phyloP scores from a whole-genome alignment of 2,113 vertebrate species.

The Mungos mungo region DNA sequence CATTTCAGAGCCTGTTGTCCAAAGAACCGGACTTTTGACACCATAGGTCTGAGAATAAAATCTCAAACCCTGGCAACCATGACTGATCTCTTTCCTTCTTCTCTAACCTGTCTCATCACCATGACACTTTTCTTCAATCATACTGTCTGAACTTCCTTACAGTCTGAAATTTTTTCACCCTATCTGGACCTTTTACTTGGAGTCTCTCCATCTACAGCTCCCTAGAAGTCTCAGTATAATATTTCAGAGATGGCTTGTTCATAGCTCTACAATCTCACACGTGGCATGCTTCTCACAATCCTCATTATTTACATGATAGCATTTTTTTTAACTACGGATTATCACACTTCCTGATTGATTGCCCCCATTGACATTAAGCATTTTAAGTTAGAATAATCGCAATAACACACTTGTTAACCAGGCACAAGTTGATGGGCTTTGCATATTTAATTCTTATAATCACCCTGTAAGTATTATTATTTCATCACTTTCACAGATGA shows the following conservation, averaged over 20 bases:
- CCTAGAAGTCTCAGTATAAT: not conserved
- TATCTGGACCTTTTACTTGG: not conserved
- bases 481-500: not conserved
- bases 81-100: not conserved
- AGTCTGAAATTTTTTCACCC: not conserved
- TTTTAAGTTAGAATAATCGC: not conserved
- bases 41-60: not conserved
- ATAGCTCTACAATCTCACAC: not conserved
- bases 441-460: not conserved
- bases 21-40: fast-evolving
- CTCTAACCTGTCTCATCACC: not conserved
- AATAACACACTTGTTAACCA: not conserved
- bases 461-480: not conserved
- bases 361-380: not conserved
- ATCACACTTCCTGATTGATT: not conserved
- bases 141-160: not conserved
- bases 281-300: not conserved
- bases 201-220: not conserved
- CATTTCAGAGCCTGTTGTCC: not conserved
- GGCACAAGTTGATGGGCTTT: not conserved
- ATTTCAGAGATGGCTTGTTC: not conserved
- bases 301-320: not conserved
- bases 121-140: not conserved
- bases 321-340: not conserved
- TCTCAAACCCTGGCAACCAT: fast-evolving